Conservation (phyloP, 2,797 vertebrate species). For the Syngnathus acus region DNA sequence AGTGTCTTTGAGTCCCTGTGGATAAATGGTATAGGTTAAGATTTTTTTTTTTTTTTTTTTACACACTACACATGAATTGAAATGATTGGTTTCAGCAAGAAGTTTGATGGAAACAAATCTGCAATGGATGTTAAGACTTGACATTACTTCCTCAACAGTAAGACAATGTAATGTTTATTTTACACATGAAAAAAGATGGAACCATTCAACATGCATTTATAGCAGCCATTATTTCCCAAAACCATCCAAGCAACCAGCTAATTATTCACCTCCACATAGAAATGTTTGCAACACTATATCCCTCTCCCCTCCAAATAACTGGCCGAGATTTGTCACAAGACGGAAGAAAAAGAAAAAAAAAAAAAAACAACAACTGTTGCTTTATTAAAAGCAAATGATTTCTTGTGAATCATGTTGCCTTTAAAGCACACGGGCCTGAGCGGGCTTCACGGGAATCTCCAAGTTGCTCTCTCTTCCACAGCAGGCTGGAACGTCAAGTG, state of each 20-base stretch:
- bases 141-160: background rate
- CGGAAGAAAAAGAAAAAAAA: background rate
- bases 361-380: background rate
- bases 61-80: background rate
- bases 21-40: slow-evolving; percentile 39
- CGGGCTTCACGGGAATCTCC: slow-evolving; percentile 73
- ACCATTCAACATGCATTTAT: slow-evolving; percentile 40
- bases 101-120: background rate
- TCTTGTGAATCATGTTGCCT: background rate
- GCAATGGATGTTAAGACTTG: background rate
- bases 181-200: background rate
- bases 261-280: slow-evolving; percentile 34
- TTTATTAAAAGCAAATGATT: slow-evolving; percentile 13
- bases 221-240: slow-evolving; percentile 11
- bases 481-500: slow-evolving; percentile 69
- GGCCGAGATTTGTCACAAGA: slow-evolving; percentile 22
- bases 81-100: background rate
- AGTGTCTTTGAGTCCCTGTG: slow-evolving; percentile 44
- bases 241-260: slow-evolving; percentile 29
- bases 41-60: slow-evolving; percentile 3
- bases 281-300: slow-evolving; percentile 43
- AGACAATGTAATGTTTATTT: background rate
- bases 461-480: slow-evolving; percentile 84
- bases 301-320: slow-evolving; percentile 59
- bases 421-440: slow-evolving; percentile 75